Evolutionary conservation across 2,797 vertebrate genomes (phyloP), one percentile per base, ranked within the genome.

Genomic region (Ispidina lecontei): DNA sequence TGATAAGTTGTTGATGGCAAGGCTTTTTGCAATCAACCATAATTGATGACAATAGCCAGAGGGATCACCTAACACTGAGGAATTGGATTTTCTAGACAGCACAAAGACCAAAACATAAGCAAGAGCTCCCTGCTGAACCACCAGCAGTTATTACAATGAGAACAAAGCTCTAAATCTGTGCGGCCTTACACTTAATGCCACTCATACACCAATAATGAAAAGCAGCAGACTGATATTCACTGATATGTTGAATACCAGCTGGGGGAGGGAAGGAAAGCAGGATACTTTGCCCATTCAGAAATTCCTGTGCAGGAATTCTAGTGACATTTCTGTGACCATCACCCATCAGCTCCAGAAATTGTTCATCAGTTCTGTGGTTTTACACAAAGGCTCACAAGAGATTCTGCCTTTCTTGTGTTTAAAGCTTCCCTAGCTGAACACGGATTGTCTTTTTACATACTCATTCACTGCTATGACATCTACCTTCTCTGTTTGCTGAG

Each of bases 401-500:
- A 26, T 28, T 58, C 33, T 58, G 46, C 29, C 37, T 73, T 59
- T 15, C 23, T 26, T 76, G n/a, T 17, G 15, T 56, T 90, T 73
- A 0, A 69, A 44, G 59, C 26, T 80, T 81, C 41, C 52, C 46
- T 25, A n/a, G 16, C 43, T 77, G 63, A 91, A 60, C 2, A 2
- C 2, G 37, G 26, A 70, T 68, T 15, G 7, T n/a, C 62, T 39
- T 89, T 80, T 37, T 28, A 41, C 26, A 49, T 65, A 26, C 37
- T 63, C 2, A 2, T n/a, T 73, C 77, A 39, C 68, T n/a, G 29
- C 60, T 90, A 56, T 20, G 47, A 43, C 76, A 78, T 47, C 49
- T 23, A 43, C 87, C 64, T 70, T 49, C 55, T 89, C 60, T 88
- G 64, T 91, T 96, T 93, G 91, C 71, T 51, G 56, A 91, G 64